Evolutionary conservation across 2,888 invertebrate species (phyloP), one percentile per base, ranked within the genome.

Genomic region (Eilema depressum): DNA sequence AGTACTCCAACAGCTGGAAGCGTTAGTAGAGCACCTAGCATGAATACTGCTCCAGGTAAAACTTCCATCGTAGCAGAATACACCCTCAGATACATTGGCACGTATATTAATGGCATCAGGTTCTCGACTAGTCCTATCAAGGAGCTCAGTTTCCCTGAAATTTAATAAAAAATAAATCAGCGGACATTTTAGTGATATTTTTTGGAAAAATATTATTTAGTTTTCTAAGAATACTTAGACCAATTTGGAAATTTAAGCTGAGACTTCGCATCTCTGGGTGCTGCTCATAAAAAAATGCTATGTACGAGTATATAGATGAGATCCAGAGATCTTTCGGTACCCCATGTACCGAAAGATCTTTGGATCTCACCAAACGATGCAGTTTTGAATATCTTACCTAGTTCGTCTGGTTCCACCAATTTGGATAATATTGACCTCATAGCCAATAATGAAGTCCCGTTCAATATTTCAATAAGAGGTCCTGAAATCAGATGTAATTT

Each of bases 361-460:
- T n/a, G n/a, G n/a, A n/a, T n/a, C n/a, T n/a, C n/a, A n/a, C n/a
- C n/a, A n/a, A n/a, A n/a, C n/a, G 7, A 26, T 1, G 8, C 23
- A 37, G 37, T 23, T 23, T 2, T 30, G 23, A 25, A 33, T 1
- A 66, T 67, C 94, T 95, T 95, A 96, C 97, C 97, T 78, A 97
- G 93, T 94, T 97, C 97, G 85, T 97, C 96, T 3, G 96, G 91
- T 26, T 96, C 96, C 26, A 97, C 97, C 63, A 97, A 88, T 92
- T 97, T 97, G 0, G 97, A 97, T 60, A 97, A 96, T 75, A 97
- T 97, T 10, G 97, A 97, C 84, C 97, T 93, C 95, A 97, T 96
- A 1, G 97, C 97, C 78, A 97, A 96, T 78, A 97, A 95, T 8
- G 97, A 96, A 17, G 97, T 97, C 7, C 97, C 97, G 82, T 97